Percentiles rank a stretch among this genome's conserved stretches.
Evolutionary conservation across 2,113 vertebrate genomes (phyloP).

Genomic region (Leucopsar rothschildi): DNA sequence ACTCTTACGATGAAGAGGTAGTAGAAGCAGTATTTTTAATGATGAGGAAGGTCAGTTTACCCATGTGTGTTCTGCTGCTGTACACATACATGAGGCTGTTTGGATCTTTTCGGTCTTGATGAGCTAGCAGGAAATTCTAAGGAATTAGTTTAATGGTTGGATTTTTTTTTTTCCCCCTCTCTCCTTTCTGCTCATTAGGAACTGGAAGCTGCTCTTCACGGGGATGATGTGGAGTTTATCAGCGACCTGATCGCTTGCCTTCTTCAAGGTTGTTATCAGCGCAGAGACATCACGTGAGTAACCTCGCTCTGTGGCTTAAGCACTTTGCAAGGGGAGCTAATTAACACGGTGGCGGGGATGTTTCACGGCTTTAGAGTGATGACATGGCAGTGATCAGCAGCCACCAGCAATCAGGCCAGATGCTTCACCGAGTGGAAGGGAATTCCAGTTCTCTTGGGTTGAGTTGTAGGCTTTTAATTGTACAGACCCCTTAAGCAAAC

Average conservation of each 20-base stretch:
- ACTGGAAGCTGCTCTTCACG: conserved; percentile 91
- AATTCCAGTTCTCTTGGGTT: neutral
- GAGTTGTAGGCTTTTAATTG: neutral
- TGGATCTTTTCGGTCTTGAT: neutral
- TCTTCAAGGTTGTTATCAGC: conserved; percentile 96
- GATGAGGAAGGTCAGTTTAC: neutral
- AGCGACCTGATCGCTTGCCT: conserved; percentile 91
- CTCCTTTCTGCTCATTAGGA: conserved; percentile 75
- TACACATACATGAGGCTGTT: neutral
- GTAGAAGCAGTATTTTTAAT: neutral
- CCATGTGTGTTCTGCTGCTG: neutral
- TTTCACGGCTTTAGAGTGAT: conserved; percentile 20
- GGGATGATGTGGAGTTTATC: conserved; percentile 90
- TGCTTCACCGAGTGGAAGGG: neutral
- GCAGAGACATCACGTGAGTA: conserved; percentile 96
- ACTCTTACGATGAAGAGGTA: neutral
- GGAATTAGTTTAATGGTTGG: neutral
- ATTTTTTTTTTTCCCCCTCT: neutral
- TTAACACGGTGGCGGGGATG: neutral
- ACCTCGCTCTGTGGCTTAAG: neutral
- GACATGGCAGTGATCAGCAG: neutral
- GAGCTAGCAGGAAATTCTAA: neutral
- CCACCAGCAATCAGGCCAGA: neutral
- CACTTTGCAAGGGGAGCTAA: conserved; percentile 9
- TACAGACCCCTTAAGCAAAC: neutral